Evolutionary conservation across 1,140 invertebrate species (phyloP), one percentile per base, ranked within the genome.

Genomic region (roundworm (Caenorhabditis elegans)): DNA sequence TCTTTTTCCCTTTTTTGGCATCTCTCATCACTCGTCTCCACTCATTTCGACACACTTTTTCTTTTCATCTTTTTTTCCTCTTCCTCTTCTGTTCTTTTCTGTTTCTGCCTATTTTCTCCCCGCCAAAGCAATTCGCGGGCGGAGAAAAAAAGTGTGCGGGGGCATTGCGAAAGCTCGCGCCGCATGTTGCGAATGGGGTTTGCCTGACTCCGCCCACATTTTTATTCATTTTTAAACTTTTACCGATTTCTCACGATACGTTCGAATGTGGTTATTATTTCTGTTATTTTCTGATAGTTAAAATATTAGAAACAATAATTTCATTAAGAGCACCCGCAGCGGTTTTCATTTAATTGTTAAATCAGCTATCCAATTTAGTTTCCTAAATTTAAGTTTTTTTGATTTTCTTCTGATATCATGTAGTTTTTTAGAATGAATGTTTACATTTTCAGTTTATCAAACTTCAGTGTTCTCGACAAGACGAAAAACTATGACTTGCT

Each of bases 1-100:
- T 43, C n/a, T 39, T 70, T 70, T 22, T 70, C 8, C 60, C 60
- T 70, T 70, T 70, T 70, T 70, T 70, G 60, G 60, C 34, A 70
- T 70, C 60, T 24, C 55, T 43, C n/a, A 22, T 10, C 60, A 70
- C 60, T 39, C 60, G 31, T 39, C 34, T 70, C 26, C 53, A 60
- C 53, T 60, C 53, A 60, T 39, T 39, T 39, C 60, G 60, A 70
- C 60, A 70, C 60, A 70, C 34, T 70, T 70, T 70, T 70, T 60
- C 53, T 60, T 70, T 70, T 17, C 24, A 17, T 13, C 49, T 53
- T 70, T 70, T 70, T 70, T 70, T 70, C 19, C 60, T 70, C 26
- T 39, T 39, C 19, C 60, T 70, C 60, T 70, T 70, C 60, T 70
- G 34, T 70, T 70, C 60, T 70, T 70, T 65, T 28, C 22, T 70